phyloP scores from a whole-genome alignment of 2,113 vertebrate genomes.

The Festucalex cinctus region DNA sequence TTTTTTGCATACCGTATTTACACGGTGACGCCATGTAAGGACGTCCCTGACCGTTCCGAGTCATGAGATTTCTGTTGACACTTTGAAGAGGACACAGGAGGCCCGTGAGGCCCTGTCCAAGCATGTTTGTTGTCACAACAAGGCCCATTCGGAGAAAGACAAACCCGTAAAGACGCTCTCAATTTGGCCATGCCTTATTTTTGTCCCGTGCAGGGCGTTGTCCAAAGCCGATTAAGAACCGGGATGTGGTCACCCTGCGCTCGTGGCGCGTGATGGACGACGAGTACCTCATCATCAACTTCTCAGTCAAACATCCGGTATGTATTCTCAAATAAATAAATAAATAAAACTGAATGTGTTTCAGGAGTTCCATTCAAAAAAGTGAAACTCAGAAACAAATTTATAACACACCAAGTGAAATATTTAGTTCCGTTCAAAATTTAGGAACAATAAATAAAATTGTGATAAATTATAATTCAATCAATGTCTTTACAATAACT shows the following conservation, averaged over 20 bases:
- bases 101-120: not conserved
- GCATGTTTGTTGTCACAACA: constrained; percentile 51
- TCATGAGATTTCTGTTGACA: not conserved
- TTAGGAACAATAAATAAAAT: too few species aligned
- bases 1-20: too few species aligned
- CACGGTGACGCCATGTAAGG: too few species aligned
- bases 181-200: not conserved
- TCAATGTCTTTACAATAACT: too few species aligned
- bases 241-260: constrained; percentile 69
- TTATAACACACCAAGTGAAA: not conserved
- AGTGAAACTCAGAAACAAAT: not conserved
- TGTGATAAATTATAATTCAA: too few species aligned
- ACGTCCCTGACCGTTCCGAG: not conserved
- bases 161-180: not conserved
- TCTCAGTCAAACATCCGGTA: constrained; percentile 79
- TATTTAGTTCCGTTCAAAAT: not conserved
- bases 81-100: not conserved
- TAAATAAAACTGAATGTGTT: too few species aligned
- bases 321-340: too few species aligned
- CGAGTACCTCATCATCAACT: constrained; percentile 72
- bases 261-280: constrained; percentile 71
- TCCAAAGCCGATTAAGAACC: constrained; percentile 69
- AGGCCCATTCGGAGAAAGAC: not conserved
- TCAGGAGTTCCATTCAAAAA: not conserved
- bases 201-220: constrained; percentile 62